Conservation (phyloP, 1,140 invertebrate species). For the Lepidurus apus region DNA sequence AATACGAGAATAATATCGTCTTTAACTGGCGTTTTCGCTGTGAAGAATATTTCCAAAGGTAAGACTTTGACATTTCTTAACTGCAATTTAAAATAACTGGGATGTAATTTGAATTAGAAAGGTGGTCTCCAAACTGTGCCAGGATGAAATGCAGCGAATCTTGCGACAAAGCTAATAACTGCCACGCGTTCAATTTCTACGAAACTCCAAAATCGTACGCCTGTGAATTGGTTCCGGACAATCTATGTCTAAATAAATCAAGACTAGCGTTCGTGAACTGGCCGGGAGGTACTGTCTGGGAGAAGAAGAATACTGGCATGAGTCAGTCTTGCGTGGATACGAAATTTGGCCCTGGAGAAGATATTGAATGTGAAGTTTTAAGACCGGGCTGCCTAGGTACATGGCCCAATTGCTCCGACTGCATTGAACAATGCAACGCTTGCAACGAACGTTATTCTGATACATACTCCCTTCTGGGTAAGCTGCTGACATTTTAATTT, state of each 20-base stretch:
- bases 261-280: background rate
- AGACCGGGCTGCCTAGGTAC: background rate
- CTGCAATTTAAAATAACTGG: too few relatives aligned
- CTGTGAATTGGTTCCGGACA: background rate
- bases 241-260: background rate
- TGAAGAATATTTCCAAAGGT: background rate
- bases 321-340: background rate
- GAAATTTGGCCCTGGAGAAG: background rate
- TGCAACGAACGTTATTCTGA: background rate
- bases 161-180: background rate
- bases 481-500: too few relatives aligned
- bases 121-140: background rate
- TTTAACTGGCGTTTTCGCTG: background rate
- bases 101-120: too few relatives aligned
- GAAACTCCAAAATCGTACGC: background rate
- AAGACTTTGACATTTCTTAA: background rate
- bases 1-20: background rate
- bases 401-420: background rate
- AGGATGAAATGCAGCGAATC: background rate
- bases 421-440: background rate
- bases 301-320: background rate
- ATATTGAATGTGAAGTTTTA: background rate
- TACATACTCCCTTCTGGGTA: background rate
- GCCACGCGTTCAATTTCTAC: background rate
- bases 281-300: background rate